Evolutionary conservation across 1,140 invertebrate genomes (phyloP).

Genomic region (Oryzaephilus surinamensis): DNA sequence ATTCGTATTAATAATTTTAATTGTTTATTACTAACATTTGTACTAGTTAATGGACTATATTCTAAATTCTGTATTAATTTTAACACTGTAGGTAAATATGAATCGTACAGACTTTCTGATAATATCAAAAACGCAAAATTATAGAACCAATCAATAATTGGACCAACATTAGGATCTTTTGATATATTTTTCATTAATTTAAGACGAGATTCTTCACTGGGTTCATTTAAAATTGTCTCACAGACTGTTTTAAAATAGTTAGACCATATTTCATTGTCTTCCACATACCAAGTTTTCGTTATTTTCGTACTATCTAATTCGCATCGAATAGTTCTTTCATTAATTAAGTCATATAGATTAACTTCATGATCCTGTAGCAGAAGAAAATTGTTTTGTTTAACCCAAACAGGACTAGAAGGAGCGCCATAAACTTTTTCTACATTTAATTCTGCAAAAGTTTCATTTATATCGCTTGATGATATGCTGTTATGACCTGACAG

Average conservation of each 20-base stretch:
- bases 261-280: constrained; percentile 12
- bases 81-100: constrained; percentile 24
- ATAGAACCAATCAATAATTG: constrained; percentile 33
- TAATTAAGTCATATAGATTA: constrained; percentile 29
- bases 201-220: constrained; percentile 18
- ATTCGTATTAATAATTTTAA: constrained; percentile 28
- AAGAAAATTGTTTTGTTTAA: neutral
- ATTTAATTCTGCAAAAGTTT: constrained; percentile 25
- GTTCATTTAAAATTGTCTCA: constrained; percentile 22
- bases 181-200: constrained; percentile 28
- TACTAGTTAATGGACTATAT: constrained; percentile 22
- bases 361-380: constrained; percentile 27
- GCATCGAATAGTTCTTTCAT: too few species aligned
- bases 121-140: constrained; percentile 31
- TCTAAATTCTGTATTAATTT: constrained; percentile 28
- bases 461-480: constrained; percentile 25
- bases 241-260: constrained; percentile 29
- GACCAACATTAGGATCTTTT: constrained; percentile 26
- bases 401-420: constrained; percentile 21
- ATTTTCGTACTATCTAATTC: constrained; percentile 19
- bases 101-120: constrained; percentile 28
- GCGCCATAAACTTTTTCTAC: constrained; percentile 33
- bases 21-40: constrained; percentile 23
- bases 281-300: constrained; percentile 22
- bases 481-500: constrained; percentile 25